Conservation (phyloP, 2,888 invertebrate genomes). For the Notocelia uddmanniana region DNA sequence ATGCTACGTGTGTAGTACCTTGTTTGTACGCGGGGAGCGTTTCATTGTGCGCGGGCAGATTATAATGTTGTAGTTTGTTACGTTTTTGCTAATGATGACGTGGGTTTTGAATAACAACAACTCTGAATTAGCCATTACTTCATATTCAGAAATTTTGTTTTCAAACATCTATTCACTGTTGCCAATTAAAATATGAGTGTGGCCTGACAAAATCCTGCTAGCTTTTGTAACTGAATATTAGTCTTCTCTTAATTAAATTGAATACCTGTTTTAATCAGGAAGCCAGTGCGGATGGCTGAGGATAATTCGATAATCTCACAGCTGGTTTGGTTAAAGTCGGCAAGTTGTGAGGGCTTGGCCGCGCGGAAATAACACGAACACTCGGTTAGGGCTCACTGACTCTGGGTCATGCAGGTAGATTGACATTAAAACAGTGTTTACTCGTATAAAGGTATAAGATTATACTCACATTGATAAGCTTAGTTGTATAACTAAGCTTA, state of each 20-base stretch:
- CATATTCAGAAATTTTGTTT: not conserved
- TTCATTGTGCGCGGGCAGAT: slow-evolving; percentile 45
- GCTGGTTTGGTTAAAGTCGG: slow-evolving; percentile 49
- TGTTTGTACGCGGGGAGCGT: slow-evolving; percentile 45
- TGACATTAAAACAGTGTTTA: not conserved
- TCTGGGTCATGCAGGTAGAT: slow-evolving; percentile 1
- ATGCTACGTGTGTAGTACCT: slow-evolving; percentile 49
- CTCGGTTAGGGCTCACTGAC: slow-evolving; percentile 25
- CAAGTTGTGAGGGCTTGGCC: slow-evolving; percentile 44
- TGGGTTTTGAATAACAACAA: slow-evolving; percentile 25
- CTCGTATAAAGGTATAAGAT: too few species aligned
- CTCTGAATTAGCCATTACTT: slow-evolving; percentile 3
- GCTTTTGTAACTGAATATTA: not conserved
- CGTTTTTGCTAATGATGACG: slow-evolving; percentile 44
- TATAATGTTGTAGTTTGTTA: slow-evolving; percentile 34
- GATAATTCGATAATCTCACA: slow-evolving; percentile 43
- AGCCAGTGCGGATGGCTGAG: slow-evolving; percentile 15
- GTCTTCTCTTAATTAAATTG: slow-evolving; percentile 6
- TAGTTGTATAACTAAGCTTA: too few species aligned
- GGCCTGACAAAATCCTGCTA: not conserved
- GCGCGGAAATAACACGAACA: slow-evolving; percentile 46
- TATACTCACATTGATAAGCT: too few species aligned
- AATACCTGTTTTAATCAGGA: slow-evolving; percentile 25
- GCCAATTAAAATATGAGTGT: too few species aligned
- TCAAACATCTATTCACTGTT: not conserved